Conservation (phyloP, 2,888 invertebrate genomes). For the Tupiocoris notatus region DNA sequence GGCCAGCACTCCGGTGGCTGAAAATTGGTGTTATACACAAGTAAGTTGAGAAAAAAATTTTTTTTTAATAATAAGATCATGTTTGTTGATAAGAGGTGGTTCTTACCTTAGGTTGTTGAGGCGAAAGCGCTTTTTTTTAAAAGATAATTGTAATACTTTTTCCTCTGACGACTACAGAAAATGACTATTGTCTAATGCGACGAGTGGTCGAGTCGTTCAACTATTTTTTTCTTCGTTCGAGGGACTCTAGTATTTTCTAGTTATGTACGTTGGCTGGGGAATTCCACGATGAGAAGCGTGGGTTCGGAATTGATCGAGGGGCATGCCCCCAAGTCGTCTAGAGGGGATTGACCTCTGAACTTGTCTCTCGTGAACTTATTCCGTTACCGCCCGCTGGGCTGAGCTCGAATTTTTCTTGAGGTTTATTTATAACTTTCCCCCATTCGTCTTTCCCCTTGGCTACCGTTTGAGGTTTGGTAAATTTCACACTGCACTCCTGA, state of each 20-base stretch:
- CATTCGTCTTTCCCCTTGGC: not conserved
- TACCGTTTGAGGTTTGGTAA: not conserved
- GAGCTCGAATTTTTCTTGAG: not conserved
- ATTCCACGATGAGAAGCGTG: not conserved
- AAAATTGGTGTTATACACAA: constrained; percentile 99
- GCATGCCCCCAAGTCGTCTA: not conserved
- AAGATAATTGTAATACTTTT: too few species aligned
- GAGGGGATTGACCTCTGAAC: constrained; percentile 35
- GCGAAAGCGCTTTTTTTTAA: too few species aligned
- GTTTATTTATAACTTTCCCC: not conserved
- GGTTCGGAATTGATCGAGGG: constrained; percentile 18
- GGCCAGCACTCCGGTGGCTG: constrained; percentile 96
- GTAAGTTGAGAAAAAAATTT: too few species aligned
- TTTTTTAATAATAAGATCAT: too few species aligned
- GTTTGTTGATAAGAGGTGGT: too few species aligned
- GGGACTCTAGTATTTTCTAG: too few species aligned
- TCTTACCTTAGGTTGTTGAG: too few species aligned
- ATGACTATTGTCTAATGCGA: too few species aligned
- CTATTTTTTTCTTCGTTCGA: too few species aligned
- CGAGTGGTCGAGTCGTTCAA: too few species aligned
- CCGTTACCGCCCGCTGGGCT: not conserved
- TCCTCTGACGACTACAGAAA: too few species aligned
- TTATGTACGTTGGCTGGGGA: too few species aligned
- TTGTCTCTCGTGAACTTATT: constrained; percentile 26
- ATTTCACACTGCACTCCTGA: not conserved